These are phyloP conservation scores for Chironomus striatipennis DNA, from an alignment of 1,140 invertebrate species.

Conservation along the genomic window DNA sequence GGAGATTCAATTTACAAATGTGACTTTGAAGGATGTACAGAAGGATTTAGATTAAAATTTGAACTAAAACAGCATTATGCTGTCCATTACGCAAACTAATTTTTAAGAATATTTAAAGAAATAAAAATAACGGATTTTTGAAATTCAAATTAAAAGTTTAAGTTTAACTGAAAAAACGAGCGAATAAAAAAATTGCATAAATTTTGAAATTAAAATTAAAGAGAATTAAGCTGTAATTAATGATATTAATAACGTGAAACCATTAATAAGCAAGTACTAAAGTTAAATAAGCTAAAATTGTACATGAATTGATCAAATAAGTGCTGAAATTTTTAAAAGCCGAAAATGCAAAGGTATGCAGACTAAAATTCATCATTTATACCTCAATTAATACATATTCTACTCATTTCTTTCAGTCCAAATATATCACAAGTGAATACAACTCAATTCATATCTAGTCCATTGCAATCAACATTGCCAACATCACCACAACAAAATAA, in stretches of 20 bases:
- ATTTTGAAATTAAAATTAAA: background rate
- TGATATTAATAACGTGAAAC: background rate
- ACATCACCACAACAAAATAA: background rate
- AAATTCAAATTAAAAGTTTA: background rate
- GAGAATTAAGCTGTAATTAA: background rate
- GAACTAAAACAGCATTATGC: background rate
- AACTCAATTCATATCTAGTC: background rate
- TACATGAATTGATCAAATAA: too few relatives aligned
- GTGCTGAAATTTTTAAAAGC: background rate
- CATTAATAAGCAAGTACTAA: background rate
- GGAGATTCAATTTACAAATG: background rate
- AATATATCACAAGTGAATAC: background rate
- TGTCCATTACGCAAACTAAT: background rate
- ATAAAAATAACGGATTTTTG: background rate
- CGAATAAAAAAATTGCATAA: background rate
- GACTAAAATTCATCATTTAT: too few relatives aligned
- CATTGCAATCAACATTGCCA: background rate
- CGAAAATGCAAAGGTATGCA: background rate
- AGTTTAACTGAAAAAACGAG: background rate
- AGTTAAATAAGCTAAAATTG: too few relatives aligned
- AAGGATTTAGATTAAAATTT: background rate
- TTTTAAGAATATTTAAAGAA: background rate
- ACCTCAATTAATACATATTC: background rate
- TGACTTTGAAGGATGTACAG: background rate
- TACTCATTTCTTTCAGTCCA: background rate